These are phyloP conservation scores for Lasiommata megera DNA, from an alignment of 2,888 invertebrate species.

Conservation along the genomic window DNA sequence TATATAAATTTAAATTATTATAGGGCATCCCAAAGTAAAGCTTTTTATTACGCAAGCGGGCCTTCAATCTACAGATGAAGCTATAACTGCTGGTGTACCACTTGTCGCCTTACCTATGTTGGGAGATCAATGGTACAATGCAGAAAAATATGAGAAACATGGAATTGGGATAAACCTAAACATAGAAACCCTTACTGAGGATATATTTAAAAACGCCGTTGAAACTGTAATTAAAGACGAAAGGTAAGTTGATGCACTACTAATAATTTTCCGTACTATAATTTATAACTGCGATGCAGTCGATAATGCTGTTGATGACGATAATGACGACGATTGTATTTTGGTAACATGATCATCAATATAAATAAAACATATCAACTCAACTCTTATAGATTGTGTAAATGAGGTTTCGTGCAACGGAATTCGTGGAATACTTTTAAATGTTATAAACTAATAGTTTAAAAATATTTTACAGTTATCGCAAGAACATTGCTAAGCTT, in stretches of 20 bases:
- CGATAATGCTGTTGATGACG: too few relatives aligned
- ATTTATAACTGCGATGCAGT: too few relatives aligned
- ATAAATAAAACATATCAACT: too few relatives aligned
- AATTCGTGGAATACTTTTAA: not conserved
- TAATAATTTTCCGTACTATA: too few relatives aligned
- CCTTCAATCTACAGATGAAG: conserved; percentile 69
- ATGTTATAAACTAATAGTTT: conserved; percentile 1
- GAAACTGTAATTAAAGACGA: conserved; percentile 41
- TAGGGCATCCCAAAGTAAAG: conserved; percentile 69
- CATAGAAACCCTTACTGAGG: conserved; percentile 43
- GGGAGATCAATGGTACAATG: conserved; percentile 66
- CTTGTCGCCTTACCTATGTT: conserved; percentile 63
- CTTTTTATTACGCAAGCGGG: conserved; percentile 74
- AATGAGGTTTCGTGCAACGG: too few relatives aligned
- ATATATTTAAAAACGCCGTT: conserved; percentile 43
- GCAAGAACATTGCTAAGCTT: conserved; percentile 28
- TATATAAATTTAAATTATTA: conserved; percentile 19
- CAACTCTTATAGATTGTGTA: too few relatives aligned
- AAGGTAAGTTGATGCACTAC: conserved; percentile 36
- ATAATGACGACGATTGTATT: too few relatives aligned
- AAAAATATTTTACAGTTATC: conserved; percentile 24
- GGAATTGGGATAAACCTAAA: conserved; percentile 49
- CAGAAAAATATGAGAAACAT: conserved; percentile 46
- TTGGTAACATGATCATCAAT: too few relatives aligned
- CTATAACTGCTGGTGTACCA: conserved; percentile 62